phyloP scores from a whole-genome alignment of 2,113 vertebrate genomes.

The Oplegnathus fasciatus region DNA sequence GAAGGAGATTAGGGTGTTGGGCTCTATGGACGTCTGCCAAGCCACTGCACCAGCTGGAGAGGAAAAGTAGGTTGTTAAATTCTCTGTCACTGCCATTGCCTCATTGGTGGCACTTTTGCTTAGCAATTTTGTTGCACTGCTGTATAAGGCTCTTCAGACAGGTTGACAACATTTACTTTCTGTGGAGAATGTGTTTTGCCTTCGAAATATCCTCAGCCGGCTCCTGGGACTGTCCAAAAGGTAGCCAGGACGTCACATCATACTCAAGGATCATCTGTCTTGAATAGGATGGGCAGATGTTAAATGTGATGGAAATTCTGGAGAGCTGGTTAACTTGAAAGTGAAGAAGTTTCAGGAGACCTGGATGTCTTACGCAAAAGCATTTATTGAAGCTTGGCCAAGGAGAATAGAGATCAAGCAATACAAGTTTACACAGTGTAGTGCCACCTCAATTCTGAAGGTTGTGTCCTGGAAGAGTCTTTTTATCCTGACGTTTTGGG shows the following conservation, averaged over 20 bases:
- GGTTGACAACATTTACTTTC: background rate
- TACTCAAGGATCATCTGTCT: background rate
- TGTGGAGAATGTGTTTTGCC: background rate
- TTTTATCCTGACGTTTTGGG: too few species aligned
- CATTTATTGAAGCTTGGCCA: too few species aligned
- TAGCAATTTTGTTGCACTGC: background rate
- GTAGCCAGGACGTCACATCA: background rate
- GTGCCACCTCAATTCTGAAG: too few species aligned
- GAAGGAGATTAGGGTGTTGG: conserved; percentile 29
- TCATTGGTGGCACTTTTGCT: background rate
- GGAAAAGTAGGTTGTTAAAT: conserved; percentile 24
- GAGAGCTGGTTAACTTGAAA: too few species aligned
- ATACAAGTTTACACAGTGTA: too few species aligned
- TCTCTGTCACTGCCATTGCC: background rate
- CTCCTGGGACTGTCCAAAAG: background rate
- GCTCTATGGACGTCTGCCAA: conserved; percentile 43
- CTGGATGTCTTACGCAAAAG: too few species aligned
- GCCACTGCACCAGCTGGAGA: conserved; percentile 41
- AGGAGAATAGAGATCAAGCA: too few species aligned
- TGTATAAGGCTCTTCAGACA: background rate
- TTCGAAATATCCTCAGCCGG: background rate
- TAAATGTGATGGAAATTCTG: too few species aligned
- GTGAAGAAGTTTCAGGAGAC: too few species aligned
- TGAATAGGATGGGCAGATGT: background rate
- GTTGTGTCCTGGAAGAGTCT: too few species aligned